A percentile compares a stretch with the other conserved stretches of the same genome.
phyloP scores from a whole-genome alignment of 2,113 vertebrate genomes.

The Origma solitaria region DNA sequence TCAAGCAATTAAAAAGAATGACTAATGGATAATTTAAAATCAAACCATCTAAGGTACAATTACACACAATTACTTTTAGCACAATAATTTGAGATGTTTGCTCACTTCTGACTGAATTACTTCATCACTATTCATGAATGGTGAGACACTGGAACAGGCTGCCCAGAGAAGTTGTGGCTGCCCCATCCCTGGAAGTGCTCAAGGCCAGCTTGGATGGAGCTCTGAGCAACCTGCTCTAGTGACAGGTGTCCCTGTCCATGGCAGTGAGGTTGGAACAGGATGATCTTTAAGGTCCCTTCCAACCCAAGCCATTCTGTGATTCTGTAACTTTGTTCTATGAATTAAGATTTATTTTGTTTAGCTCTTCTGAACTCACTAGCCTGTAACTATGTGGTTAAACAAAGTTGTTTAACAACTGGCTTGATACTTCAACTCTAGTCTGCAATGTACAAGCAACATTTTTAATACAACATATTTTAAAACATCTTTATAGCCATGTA shows the following conservation, averaged over 20 bases:
- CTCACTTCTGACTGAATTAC: neutral
- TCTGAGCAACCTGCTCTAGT: neutral
- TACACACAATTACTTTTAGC: neutral
- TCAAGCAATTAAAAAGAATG: neutral
- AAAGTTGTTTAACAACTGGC: neutral
- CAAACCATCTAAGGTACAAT: neutral
- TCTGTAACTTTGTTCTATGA: neutral
- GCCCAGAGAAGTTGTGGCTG: neutral
- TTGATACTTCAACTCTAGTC: neutral
- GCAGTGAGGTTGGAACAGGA: neutral
- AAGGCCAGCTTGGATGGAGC: accelerated
- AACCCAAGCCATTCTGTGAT: neutral
- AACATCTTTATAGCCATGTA: neutral
- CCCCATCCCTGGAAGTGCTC: neutral
- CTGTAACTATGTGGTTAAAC: neutral
- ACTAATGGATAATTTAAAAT: neutral
- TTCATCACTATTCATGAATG: neutral
- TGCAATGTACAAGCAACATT: neutral
- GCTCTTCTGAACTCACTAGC: neutral
- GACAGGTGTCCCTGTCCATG: neutral
- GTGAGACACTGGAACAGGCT: neutral
- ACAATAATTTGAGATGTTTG: neutral
- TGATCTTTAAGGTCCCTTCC: neutral
- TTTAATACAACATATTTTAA: neutral
- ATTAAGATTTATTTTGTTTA: neutral